Evolutionary conservation across 2,888 invertebrate species (phyloP).

Genomic region (Magallana nippona): DNA sequence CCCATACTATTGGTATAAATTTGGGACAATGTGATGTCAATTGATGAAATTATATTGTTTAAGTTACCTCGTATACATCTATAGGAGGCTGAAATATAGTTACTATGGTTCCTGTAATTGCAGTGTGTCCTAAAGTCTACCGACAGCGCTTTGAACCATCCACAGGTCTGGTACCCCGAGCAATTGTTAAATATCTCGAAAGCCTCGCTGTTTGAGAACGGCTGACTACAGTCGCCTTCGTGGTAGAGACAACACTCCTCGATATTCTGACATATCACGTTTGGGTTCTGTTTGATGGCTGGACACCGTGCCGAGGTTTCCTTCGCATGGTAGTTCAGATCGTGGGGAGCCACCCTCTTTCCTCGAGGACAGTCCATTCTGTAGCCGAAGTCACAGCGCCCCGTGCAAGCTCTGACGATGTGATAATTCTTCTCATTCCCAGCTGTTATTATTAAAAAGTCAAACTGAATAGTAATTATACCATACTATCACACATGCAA

Average conservation of each 20-base stretch:
- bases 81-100: slow-evolving; percentile 49
- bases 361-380: slow-evolving; percentile 60
- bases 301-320: slow-evolving; percentile 54
- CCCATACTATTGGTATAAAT: no score
- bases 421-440: background rate
- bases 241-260: slow-evolving; percentile 55
- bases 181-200: slow-evolving; percentile 57
- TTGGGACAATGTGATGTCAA: no score
- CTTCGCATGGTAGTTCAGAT: slow-evolving; percentile 59
- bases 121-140: slow-evolving; percentile 37
- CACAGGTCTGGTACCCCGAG: slow-evolving; percentile 58
- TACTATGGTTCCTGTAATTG: slow-evolving; percentile 35
- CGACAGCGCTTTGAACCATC: slow-evolving; percentile 57
- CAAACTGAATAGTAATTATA: no score
- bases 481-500: no score
- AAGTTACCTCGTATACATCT: slow-evolving; percentile 46
- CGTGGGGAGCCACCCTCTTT: slow-evolving; percentile 57
- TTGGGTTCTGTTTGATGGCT: slow-evolving; percentile 38
- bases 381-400: slow-evolving; percentile 51
- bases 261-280: slow-evolving; percentile 46
- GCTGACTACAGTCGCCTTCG: slow-evolving; percentile 57
- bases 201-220: slow-evolving; percentile 51
- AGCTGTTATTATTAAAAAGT: background rate
- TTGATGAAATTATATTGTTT: no score
- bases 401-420: slow-evolving; percentile 43